Conservation (phyloP, 2,797 vertebrate species). For the Lemur catta region DNA sequence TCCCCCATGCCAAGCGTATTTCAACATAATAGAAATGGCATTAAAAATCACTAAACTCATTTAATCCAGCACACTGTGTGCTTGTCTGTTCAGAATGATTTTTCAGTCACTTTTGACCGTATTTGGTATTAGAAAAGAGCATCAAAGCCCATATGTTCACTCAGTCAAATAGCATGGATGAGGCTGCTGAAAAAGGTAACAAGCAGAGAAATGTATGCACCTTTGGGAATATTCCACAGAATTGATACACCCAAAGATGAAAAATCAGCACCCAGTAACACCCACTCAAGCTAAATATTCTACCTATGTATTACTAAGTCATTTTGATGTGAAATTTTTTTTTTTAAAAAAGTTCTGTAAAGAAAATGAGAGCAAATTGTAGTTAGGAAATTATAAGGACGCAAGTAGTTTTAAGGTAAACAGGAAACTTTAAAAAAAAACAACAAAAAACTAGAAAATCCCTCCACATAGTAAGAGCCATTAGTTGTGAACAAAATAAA, state of each 20-base stretch:
- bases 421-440: neutral
- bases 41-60: slow-evolving; percentile 74
- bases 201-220: neutral
- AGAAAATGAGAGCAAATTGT: neutral
- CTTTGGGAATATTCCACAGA: neutral
- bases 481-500: neutral
- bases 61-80: slow-evolving; percentile 57
- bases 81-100: slow-evolving; percentile 53
- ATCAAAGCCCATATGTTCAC: neutral
- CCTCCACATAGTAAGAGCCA: neutral
- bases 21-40: slow-evolving; percentile 75
- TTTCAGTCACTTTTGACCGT: slow-evolving; percentile 65
- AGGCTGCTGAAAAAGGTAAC: neutral
- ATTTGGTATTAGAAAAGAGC: neutral
- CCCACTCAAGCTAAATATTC: neutral
- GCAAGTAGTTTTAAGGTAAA: neutral
- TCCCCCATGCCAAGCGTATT: slow-evolving; percentile 68
- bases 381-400: neutral
- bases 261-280: neutral
- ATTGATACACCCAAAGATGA: neutral
- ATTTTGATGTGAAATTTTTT: neutral
- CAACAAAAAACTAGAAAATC: neutral
- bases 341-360: neutral
- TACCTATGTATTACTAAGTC: neutral
- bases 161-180: neutral